Conservation (phyloP, 2,888 invertebrate species). For the Euspilapteryx auroguttella region DNA sequence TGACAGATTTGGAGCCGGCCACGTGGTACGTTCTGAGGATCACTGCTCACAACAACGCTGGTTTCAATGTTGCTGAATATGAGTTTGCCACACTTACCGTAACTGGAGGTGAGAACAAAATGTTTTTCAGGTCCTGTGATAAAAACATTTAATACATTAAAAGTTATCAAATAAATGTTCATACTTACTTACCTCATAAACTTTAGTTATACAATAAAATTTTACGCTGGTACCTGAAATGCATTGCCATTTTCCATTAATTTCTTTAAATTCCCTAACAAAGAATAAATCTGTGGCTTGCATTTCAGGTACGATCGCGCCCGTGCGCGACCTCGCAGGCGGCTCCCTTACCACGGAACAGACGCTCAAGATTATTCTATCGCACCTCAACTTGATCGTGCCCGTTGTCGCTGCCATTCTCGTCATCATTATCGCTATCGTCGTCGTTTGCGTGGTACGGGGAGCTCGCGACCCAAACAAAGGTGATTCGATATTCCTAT, state of each 20-base stretch:
- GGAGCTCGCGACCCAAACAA: slow-evolving; percentile 83
- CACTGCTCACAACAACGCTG: slow-evolving; percentile 93
- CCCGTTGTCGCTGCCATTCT: slow-evolving; percentile 90
- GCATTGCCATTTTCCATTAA: slow-evolving; percentile 25
- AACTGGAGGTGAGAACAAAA: slow-evolving; percentile 78
- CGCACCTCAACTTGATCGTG: slow-evolving; percentile 91
- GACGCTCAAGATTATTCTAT: slow-evolving; percentile 84
- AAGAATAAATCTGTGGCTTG: slow-evolving; percentile 21
- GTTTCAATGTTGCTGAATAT: slow-evolving; percentile 92
- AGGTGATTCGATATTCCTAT: slow-evolving; percentile 60
- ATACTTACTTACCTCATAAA: no score
- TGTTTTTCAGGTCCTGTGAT: neutral
- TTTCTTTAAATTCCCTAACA: neutral
- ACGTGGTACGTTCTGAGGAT: slow-evolving; percentile 92
- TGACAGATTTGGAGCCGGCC: slow-evolving; percentile 82
- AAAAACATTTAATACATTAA: no score
- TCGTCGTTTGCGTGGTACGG: slow-evolving; percentile 89
- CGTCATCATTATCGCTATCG: slow-evolving; percentile 90
- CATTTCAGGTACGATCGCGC: slow-evolving; percentile 94
- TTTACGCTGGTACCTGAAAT: slow-evolving; percentile 58
- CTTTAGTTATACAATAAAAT: no score
- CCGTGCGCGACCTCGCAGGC: slow-evolving; percentile 71
- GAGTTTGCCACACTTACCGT: slow-evolving; percentile 93
- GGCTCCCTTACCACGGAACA: slow-evolving; percentile 77
- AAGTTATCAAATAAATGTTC: no score